phyloP scores from a whole-genome alignment of 1,140 invertebrate species.

The Anoplolepis gracilipes region DNA sequence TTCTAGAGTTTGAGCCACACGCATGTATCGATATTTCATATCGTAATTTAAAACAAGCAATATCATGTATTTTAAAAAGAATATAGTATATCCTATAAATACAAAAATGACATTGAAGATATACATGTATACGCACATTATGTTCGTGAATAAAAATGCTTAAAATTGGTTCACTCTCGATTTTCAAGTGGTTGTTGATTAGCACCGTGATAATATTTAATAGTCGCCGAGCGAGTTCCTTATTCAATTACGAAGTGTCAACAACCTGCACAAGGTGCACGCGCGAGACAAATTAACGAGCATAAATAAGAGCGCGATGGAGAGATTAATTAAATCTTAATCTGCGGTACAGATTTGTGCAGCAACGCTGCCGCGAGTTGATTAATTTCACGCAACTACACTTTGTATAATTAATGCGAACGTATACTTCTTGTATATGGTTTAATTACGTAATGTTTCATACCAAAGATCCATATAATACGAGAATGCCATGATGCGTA shows the following conservation, averaged over 20 bases:
- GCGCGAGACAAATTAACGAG: conserved; percentile 50
- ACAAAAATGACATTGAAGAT: background rate
- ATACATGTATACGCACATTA: background rate
- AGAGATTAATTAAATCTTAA: conserved; percentile 56
- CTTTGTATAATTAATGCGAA: conserved; percentile 44
- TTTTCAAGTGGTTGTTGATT: conserved; percentile 17
- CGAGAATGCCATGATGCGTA: background rate
- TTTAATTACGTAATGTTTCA: conserved; percentile 53
- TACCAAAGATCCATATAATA: background rate
- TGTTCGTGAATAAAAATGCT: background rate
- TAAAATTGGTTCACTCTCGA: background rate
- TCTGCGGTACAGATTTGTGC: conserved; percentile 43
- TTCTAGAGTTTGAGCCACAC: background rate
- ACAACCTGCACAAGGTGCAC: conserved; percentile 26
- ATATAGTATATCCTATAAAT: background rate
- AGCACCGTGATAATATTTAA: conserved; percentile 21
- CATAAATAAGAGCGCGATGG: conserved; percentile 41
- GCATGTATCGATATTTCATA: background rate
- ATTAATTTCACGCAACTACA: conserved; percentile 45
- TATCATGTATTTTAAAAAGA: background rate
- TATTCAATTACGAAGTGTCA: conserved; percentile 52
- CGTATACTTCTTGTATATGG: background rate
- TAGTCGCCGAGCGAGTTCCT: conserved; percentile 36
- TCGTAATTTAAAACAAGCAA: background rate
- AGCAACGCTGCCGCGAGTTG: background rate